Evolutionary conservation across 1,140 invertebrate genomes (phyloP).

Genomic region (Aphelinus atriplicis): DNA sequence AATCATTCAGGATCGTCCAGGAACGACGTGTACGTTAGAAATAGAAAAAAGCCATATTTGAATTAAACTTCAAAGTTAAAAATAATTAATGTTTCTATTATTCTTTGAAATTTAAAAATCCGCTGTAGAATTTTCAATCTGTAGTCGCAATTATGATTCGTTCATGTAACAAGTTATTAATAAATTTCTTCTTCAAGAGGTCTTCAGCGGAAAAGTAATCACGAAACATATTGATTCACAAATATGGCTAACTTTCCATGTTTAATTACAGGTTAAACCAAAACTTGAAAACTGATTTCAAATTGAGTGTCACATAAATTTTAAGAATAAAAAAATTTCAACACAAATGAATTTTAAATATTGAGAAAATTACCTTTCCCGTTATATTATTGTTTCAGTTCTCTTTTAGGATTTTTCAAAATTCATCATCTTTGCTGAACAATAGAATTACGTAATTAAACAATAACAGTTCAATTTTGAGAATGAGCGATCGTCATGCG

Average conservation of each 20-base stretch:
- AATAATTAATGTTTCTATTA: constrained; percentile 37
- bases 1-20: constrained; percentile 44
- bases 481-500: constrained; percentile 34
- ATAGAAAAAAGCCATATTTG: constrained; percentile 30
- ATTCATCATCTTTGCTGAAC: constrained; percentile 19
- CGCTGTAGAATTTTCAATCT: constrained; percentile 18
- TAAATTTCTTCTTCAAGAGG: constrained; percentile 22
- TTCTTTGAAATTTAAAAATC: constrained; percentile 23
- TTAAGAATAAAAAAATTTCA: no score
- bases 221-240: constrained; percentile 23
- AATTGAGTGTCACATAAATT: no score
- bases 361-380: no score
- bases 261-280: no score
- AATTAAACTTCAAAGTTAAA: constrained; percentile 34
- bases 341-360: no score
- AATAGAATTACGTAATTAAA: constrained; percentile 24
- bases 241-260: neutral
- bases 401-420: constrained; percentile 15
- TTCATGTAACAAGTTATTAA: constrained; percentile 21
- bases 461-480: constrained; percentile 32
- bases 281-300: no score
- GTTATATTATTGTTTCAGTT: no score
- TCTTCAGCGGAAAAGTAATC: neutral
- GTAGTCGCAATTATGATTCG: constrained; percentile 16
- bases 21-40: constrained; percentile 47